Base-by-base conservation (phyloP, 2,113 vertebrate genomes). In the Colossoma macropomum region DNA sequence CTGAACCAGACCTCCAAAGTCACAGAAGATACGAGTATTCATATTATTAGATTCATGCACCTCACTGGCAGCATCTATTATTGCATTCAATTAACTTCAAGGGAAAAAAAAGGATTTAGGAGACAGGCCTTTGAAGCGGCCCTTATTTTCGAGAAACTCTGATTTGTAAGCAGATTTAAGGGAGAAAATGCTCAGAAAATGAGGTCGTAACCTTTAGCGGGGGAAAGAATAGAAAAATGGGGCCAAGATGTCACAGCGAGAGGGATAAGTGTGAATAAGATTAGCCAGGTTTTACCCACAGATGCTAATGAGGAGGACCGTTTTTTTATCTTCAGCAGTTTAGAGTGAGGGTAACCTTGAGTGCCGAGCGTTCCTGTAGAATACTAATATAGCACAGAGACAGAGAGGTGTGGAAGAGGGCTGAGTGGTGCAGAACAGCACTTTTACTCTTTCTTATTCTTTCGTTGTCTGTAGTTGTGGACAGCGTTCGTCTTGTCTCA, bases 291-390 rank as follows among this genome's bases (percentile, higher is more conserved):
- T 84, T 84, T 87, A 85, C 84, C 81, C 77, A 84, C 79, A 88
- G 79, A 86, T 88, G 84, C 81, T 88, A 84, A 88, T 88, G 72
- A 79, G 84, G 79, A 75, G 50, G 65, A 65, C 28, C 45, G 60
- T 54, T 71, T 73, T 87, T 85, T 88, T 87, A 84, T 83, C 79
- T 83, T 78, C 66, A 59, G 80, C 86, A 82, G 80, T 87, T 85
- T 87, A 85, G 77, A 85, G 71, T 87, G 80, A 79, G 79, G 65
- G 80, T 87, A 87, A 87, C 83, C 82, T 88, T 88, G 84, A 88
- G 75, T 71, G 59, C 63, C 9, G 72, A 83, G 71, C 21, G 59
- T 74, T 79, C 32, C 69, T 68, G 30, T 69, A 73, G 79, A 79
- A 73, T 82, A 85, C 80, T 87, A 84, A 87, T 83, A 87, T 45